Conservation (phyloP, 1,140 invertebrate species). For the Adelges cooleyi region DNA sequence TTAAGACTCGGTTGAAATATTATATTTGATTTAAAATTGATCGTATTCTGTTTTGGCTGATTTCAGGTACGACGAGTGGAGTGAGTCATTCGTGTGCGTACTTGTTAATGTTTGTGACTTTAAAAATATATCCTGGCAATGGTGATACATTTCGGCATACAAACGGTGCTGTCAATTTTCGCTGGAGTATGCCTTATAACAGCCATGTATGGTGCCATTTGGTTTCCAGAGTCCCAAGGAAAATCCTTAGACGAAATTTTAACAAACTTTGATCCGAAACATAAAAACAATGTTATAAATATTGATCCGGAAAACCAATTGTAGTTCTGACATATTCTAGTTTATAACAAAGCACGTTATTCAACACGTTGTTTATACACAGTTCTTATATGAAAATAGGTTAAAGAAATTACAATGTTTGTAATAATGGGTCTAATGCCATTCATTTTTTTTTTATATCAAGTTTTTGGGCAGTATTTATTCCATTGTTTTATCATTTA, state of each 20-base stretch:
- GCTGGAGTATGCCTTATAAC: not conserved
- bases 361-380: too few relatives aligned
- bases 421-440: too few relatives aligned
- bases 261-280: not conserved
- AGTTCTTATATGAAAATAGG: too few relatives aligned
- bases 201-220: not conserved
- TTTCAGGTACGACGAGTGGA: not conserved
- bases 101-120: not conserved
- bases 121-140: not conserved
- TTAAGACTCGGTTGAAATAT: not conserved
- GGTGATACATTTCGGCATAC: not conserved
- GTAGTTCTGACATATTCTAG: too few relatives aligned
- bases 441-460: too few relatives aligned
- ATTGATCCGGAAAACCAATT: too few relatives aligned
- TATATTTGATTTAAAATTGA: too few relatives aligned
- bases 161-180: not conserved
- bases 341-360: too few relatives aligned
- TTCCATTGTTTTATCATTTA: too few relatives aligned
- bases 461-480: too few relatives aligned
- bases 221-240: not conserved
- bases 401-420: too few relatives aligned
- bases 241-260: slow-evolving; percentile 5
- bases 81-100: not conserved
- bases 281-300: too few relatives aligned
- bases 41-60: not conserved